phyloP scores from a whole-genome alignment of 2,113 vertebrate species.

The Cebidichthys violaceus region DNA sequence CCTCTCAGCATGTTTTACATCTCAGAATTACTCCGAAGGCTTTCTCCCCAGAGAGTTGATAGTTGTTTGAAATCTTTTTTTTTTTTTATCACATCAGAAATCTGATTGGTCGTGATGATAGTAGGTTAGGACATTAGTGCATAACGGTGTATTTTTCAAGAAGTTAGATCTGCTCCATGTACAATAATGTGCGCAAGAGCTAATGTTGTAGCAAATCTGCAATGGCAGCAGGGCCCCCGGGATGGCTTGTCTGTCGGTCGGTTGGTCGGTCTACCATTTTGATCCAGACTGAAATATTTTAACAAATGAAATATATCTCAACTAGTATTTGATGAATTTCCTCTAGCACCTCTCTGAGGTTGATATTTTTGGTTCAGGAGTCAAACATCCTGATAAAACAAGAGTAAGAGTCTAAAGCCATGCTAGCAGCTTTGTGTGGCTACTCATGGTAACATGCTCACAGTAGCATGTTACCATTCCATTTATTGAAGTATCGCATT shows the following conservation, averaged over 20 bases:
- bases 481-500: neutral
- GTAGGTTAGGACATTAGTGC: neutral
- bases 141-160: neutral
- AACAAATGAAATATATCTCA: neutral
- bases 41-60: conserved; percentile 38
- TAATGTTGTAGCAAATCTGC: neutral
- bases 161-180: neutral
- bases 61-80: conserved; percentile 33
- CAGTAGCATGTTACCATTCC: neutral
- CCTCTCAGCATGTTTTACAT: conserved; percentile 50
- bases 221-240: neutral
- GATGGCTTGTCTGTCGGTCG: neutral
- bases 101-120: conserved; percentile 3
- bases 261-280: neutral
- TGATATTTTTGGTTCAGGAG: neutral
- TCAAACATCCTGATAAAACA: neutral
- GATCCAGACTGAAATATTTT: neutral
- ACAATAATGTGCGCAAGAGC: neutral
- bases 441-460: neutral
- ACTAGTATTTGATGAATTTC: neutral
- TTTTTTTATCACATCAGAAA: conserved; percentile 11
- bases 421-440: neutral
- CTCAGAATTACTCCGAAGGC: conserved; percentile 49
- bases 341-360: neutral
- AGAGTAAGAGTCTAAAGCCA: neutral